Conservation (phyloP, 2,797 vertebrate genomes). For the Acanthurus leucopareius region DNA sequence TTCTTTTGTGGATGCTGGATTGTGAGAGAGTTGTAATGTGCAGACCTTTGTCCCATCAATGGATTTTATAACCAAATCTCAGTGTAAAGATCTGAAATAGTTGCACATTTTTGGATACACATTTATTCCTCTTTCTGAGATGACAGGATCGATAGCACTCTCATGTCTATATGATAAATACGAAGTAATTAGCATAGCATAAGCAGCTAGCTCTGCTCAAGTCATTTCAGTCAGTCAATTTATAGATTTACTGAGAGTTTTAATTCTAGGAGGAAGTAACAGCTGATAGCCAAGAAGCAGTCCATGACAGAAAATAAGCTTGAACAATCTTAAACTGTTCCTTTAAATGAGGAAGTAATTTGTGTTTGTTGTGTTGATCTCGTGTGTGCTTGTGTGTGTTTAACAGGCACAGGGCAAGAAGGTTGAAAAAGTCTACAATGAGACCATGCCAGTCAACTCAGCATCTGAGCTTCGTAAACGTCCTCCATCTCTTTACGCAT, state of each 20-base stretch:
- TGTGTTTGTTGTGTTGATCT: neutral
- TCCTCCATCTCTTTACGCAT: slow-evolving; percentile 88
- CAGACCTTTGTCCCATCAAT: neutral
- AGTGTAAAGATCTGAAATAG: neutral
- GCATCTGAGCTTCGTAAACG: slow-evolving; percentile 93
- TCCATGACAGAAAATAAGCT: neutral
- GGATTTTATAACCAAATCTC: neutral
- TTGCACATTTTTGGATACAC: too few relatives aligned
- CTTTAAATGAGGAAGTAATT: neutral
- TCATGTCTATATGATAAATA: too few relatives aligned
- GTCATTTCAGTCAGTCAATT: too few relatives aligned
- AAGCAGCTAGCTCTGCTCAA: too few relatives aligned
- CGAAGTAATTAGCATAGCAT: too few relatives aligned
- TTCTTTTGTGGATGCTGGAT: too few relatives aligned
- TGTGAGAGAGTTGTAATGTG: neutral
- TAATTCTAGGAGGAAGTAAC: neutral
- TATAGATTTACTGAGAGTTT: too few relatives aligned
- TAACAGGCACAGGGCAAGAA: slow-evolving; percentile 74
- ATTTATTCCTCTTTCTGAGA: too few relatives aligned
- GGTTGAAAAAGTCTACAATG: slow-evolving; percentile 81
- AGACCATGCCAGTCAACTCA: slow-evolving; percentile 90
- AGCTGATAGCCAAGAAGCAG: neutral
- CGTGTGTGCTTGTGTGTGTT: slow-evolving; percentile 15
- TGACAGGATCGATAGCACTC: too few relatives aligned
- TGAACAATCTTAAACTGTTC: neutral